These are phyloP conservation scores for Agraylea sexmaculata DNA, from an alignment of 1,140 invertebrate species.

Conservation along the genomic window DNA sequence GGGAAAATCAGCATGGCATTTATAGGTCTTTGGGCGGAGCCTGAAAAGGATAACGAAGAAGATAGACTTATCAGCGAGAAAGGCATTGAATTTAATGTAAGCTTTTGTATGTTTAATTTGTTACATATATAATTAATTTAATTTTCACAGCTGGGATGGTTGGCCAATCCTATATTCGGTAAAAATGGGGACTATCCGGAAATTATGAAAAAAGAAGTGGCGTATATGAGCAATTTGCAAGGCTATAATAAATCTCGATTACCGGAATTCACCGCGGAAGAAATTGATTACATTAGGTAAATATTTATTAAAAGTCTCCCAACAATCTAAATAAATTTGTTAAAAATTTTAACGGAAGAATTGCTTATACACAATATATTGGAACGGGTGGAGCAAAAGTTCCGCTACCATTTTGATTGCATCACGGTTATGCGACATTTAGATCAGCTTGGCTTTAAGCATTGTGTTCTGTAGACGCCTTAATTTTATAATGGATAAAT, in stretches of 20 bases:
- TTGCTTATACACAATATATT: too few relatives aligned
- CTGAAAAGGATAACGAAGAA: constrained; percentile 17
- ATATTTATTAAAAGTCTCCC: too few relatives aligned
- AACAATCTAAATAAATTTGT: too few relatives aligned
- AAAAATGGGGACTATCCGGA: constrained; percentile 42
- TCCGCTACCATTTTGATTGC: too few relatives aligned
- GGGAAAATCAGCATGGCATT: constrained; percentile 17
- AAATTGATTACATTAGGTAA: constrained; percentile 30
- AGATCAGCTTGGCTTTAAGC: too few relatives aligned
- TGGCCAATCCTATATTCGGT: constrained; percentile 39
- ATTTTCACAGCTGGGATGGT: constrained; percentile 40
- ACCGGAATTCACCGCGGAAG: constrained; percentile 26
- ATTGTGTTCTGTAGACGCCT: too few relatives aligned
- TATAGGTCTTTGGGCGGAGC: constrained; percentile 16
- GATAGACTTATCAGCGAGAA: constrained; percentile 27
- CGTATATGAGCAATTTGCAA: constrained; percentile 34
- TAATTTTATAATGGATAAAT: too few relatives aligned
- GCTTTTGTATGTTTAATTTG: constrained; percentile 4
- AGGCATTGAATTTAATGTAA: constrained; percentile 32
- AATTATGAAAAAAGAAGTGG: constrained; percentile 37
- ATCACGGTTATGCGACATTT: too few relatives aligned
- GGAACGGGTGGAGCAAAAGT: too few relatives aligned
- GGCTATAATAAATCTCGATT: constrained; percentile 30
- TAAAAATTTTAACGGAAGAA: too few relatives aligned
- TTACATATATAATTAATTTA: background rate